phyloP scores from a whole-genome alignment of 2,113 vertebrate genomes.

The Setophaga coronata region DNA sequence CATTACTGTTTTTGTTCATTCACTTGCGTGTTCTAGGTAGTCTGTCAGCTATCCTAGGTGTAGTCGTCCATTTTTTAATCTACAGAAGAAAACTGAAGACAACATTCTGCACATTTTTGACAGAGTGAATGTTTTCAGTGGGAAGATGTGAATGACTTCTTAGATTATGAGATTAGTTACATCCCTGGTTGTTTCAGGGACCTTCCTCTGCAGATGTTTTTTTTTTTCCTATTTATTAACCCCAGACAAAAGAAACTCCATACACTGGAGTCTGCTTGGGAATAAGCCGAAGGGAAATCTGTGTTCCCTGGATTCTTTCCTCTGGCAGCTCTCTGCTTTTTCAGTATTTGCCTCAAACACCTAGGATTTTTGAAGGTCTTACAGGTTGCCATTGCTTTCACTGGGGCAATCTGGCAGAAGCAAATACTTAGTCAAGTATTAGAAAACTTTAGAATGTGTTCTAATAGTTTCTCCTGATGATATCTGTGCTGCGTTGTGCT shows the following conservation, averaged over 20 bases:
- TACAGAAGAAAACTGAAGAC: neutral
- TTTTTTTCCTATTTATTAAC: neutral
- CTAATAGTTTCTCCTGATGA: neutral
- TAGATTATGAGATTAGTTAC: neutral
- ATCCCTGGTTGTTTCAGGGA: neutral
- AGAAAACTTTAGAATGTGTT: neutral
- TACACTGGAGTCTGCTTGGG: neutral
- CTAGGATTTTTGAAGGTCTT: neutral
- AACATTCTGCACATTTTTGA: neutral
- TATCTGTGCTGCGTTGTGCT: neutral
- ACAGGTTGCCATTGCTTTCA: neutral
- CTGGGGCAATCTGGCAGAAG: neutral
- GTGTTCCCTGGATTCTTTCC: neutral
- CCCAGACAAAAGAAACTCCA: accelerated
- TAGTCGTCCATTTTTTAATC: neutral
- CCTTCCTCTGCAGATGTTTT: neutral
- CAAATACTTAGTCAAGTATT: neutral
- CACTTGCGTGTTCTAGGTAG: neutral
- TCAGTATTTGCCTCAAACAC: neutral
- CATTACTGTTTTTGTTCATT: neutral
- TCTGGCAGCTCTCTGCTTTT: neutral
- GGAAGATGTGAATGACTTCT: neutral
- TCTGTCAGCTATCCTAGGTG: neutral
- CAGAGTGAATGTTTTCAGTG: neutral
- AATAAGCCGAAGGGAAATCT: neutral